These are phyloP conservation scores for Eristalis arbustorum DNA, from an alignment of 2,888 invertebrate genomes.

Conservation along the genomic window DNA sequence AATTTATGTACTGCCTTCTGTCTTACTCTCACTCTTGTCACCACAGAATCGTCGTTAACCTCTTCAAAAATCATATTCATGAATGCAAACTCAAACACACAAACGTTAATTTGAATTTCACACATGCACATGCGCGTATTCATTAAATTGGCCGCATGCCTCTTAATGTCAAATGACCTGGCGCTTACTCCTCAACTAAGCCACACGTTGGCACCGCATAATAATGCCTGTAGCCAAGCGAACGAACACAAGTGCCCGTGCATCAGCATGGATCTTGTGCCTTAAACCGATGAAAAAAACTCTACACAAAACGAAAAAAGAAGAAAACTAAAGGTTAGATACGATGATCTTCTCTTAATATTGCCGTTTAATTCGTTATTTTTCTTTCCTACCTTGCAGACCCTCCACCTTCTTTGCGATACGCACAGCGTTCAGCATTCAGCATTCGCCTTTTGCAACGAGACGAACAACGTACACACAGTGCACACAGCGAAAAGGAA, in stretches of 20 bases:
- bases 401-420: conserved; percentile 46
- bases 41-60: background rate
- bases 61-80: background rate
- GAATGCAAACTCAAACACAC: background rate
- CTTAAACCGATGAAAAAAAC: conserved; percentile 34
- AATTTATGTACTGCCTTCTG: no score
- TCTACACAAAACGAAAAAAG: background rate
- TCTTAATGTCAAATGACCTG: conserved; percentile 20
- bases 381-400: conserved; percentile 6
- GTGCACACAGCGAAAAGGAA: conserved; percentile 30
- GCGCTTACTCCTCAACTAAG: conserved; percentile 46
- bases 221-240: conserved; percentile 11
- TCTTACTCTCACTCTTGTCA: background rate
- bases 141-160: conserved; percentile 12
- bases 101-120: conserved; percentile 15
- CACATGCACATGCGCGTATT: background rate
- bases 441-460: conserved; percentile 3
- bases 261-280: conserved; percentile 24
- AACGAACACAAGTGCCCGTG: conserved; percentile 13
- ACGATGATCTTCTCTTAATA: conserved; percentile 49
- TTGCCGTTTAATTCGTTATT: conserved; percentile 16
- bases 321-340: conserved; percentile 47
- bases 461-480: background rate
- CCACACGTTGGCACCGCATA: conserved; percentile 25
- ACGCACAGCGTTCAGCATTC: conserved; percentile 20